Conservation (phyloP, 2,797 vertebrate genomes). For the Valencia hispanica region DNA sequence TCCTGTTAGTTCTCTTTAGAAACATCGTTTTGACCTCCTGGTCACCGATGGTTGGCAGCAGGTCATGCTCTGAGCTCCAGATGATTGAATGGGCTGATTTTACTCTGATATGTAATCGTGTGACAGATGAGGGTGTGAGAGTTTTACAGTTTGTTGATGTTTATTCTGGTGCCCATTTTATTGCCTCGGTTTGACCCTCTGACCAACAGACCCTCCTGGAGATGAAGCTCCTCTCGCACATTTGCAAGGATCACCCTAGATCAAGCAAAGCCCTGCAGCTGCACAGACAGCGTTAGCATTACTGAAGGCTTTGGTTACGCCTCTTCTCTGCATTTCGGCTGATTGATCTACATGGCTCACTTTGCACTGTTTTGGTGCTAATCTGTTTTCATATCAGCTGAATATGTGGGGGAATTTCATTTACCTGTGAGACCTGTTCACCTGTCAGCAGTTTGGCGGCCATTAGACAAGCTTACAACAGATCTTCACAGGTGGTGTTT, state of each 20-base stretch:
- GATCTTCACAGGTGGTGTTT: slow-evolving; percentile 42
- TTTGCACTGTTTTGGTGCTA: background rate
- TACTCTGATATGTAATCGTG: background rate
- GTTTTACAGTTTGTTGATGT: slow-evolving; percentile 60
- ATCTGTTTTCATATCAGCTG: background rate
- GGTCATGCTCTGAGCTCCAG: background rate
- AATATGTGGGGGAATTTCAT: slow-evolving; percentile 25
- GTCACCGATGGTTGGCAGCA: background rate
- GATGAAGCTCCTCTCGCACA: slow-evolving; percentile 24
- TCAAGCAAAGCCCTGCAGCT: slow-evolving; percentile 10
- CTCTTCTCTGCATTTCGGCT: background rate
- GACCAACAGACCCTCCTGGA: slow-evolving; percentile 60
- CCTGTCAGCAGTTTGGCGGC: slow-evolving; percentile 30
- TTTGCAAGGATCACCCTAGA: slow-evolving; percentile 23
- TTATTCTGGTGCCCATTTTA: slow-evolving; percentile 39
- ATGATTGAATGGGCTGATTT: background rate
- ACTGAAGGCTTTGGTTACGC: background rate
- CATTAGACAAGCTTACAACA: slow-evolving; percentile 54
- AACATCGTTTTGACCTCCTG: background rate
- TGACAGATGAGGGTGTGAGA: slow-evolving; percentile 21
- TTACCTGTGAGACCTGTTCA: slow-evolving; percentile 5
- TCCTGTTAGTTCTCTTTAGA: slow-evolving; percentile 1
- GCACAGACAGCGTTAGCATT: background rate
- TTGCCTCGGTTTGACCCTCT: slow-evolving; percentile 53
- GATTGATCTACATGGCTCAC: background rate